Evolutionary conservation across 2,797 vertebrate genomes (phyloP).

Genomic region (Falco biarmicus): DNA sequence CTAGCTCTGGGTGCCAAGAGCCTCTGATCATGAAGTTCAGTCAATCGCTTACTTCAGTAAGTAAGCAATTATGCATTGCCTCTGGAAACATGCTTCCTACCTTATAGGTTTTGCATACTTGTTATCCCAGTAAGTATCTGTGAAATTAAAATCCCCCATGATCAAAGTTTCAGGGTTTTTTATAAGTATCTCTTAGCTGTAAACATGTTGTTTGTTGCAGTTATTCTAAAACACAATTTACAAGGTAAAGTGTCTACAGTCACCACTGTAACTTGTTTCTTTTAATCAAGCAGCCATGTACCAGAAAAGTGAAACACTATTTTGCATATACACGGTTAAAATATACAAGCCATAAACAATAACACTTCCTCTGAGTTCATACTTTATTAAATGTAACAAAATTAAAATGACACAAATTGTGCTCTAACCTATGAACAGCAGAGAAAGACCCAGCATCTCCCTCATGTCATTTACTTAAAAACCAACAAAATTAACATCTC

Average conservation of each 20-base stretch:
- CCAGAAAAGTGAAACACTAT: slow-evolving; percentile 56
- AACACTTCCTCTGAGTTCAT: neutral
- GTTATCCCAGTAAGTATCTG: slow-evolving; percentile 75
- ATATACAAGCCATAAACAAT: slow-evolving; percentile 52
- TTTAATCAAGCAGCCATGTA: slow-evolving; percentile 66
- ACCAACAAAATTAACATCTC: neutral
- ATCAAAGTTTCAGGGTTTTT: slow-evolving; percentile 73
- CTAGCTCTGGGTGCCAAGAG: slow-evolving; percentile 55
- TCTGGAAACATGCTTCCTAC: slow-evolving; percentile 72
- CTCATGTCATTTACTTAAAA: neutral
- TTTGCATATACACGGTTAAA: slow-evolving; percentile 52
- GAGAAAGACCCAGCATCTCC: neutral
- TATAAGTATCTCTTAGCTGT: slow-evolving; percentile 72
- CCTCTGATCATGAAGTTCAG: slow-evolving; percentile 72
- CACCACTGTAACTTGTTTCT: slow-evolving; percentile 68
- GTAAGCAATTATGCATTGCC: slow-evolving; percentile 76
- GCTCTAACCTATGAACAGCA: neutral
- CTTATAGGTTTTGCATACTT: slow-evolving; percentile 75
- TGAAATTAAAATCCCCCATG: slow-evolving; percentile 75
- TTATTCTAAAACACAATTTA: slow-evolving; percentile 75
- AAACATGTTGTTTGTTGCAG: slow-evolving; percentile 74
- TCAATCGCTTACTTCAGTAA: slow-evolving; percentile 76
- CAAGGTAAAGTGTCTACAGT: slow-evolving; percentile 74
- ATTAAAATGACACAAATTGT: neutral
- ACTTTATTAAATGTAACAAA: slow-evolving; percentile 27